phyloP scores from a whole-genome alignment of 2,113 vertebrate species.

The Dicerorhinus sumatrensis region DNA sequence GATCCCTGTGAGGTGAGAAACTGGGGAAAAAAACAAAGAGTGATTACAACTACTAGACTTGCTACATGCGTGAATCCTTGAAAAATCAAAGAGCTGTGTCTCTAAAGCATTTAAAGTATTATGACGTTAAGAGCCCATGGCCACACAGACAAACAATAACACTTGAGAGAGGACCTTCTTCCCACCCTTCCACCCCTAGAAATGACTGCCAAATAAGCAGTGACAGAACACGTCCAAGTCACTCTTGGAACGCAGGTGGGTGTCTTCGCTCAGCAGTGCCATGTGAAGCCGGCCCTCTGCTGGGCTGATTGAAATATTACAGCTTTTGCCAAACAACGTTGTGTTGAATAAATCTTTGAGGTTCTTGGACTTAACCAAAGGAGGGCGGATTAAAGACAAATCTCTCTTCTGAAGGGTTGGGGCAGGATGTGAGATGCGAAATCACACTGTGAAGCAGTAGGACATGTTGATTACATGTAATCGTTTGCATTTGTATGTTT shows the following conservation, averaged over 20 bases:
- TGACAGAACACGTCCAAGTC: background rate
- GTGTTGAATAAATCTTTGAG: background rate
- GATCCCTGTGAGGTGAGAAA: background rate
- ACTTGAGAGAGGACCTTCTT: background rate
- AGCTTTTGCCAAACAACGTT: background rate
- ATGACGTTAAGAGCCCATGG: background rate
- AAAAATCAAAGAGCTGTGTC: background rate
- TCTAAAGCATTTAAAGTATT: background rate
- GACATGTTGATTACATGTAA: too few species aligned
- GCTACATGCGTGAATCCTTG: background rate
- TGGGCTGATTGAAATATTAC: background rate
- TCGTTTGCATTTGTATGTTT: background rate
- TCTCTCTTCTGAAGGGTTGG: background rate
- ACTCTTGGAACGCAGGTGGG: background rate
- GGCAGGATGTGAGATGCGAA: background rate
- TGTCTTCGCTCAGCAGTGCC: background rate
- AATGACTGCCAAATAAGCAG: background rate
- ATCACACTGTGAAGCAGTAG: background rate
- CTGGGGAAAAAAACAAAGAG: background rate
- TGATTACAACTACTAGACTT: background rate
- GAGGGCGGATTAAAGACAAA: background rate
- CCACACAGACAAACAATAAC: background rate
- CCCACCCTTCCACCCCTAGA: background rate
- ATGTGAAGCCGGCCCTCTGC: background rate
- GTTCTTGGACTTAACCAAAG: background rate